Base-by-base conservation (phyloP, 2,113 vertebrate genomes). In the Calyptomena viridis region DNA sequence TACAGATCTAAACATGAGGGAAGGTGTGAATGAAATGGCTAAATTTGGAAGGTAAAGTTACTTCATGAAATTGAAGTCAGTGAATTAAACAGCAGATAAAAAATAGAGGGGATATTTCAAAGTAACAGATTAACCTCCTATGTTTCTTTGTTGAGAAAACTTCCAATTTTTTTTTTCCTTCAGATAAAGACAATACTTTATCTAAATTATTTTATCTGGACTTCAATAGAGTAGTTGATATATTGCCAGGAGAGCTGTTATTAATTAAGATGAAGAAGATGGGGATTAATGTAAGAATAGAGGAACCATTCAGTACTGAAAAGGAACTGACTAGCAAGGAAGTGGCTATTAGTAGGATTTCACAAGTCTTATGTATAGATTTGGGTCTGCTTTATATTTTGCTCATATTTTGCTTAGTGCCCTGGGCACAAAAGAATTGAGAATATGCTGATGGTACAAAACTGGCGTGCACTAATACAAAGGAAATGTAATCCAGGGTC, bases 201-300 rank as follows among this genome's bases (percentile, higher is more conserved):
- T 85, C 66, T 92, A 59, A 93, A 92, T 58, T 72, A 46, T 49
- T 76, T 83, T 76, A 83, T 86, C 67, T 90, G 59, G 50, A 86
- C 72, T 72, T 95, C 75, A 90, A 39, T 59, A 86, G 8, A 79
- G 27, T 14, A 69, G 28, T 12, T 77, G 64, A 80, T 95, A 83
- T 40, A 88, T 91, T 92, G 62, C 37, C 67, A 47, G 27, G 37
- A 53, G 58, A 93, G 24, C 19, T 60, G 19, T 80, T 92, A 74
- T 84, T 86, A 92, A 95, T 90, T 95, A 89, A 90, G 72, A 81
- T 86, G 37, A 79, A 85, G 40, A 66, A 90, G 62, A 90, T 60
- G 39, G 42, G 89, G 55, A 87, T 74, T 59, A 83, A 76, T 76
- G 27, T 37, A 46, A 92, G 63, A 81, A 66, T 28, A 89, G 8